These are phyloP conservation scores for Hyperopisus bebe DNA, from an alignment of 2,113 vertebrate species.

Conservation along the genomic window DNA sequence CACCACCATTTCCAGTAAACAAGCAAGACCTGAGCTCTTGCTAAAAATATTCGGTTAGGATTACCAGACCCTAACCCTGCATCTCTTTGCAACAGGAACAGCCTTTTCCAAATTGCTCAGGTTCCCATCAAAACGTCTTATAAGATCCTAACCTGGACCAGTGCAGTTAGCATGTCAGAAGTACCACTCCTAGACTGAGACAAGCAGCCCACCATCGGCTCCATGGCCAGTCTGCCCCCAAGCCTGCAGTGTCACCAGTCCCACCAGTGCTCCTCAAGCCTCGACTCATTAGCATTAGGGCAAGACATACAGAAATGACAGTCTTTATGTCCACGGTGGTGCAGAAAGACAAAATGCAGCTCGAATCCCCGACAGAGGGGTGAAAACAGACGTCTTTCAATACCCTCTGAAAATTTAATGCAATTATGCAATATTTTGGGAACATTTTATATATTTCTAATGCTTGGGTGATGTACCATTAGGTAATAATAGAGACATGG, in stretches of 20 bases:
- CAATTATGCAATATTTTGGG: not conserved
- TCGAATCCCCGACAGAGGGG: not conserved
- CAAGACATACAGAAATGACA: not conserved
- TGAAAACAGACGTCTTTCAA: too few relatives aligned
- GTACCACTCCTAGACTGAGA: not conserved
- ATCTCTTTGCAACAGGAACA: not conserved
- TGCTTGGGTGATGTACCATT: not conserved
- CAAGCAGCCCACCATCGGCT: not conserved
- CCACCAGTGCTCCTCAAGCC: not conserved
- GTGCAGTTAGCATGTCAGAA: not conserved
- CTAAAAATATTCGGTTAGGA: not conserved
- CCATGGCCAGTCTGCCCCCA: not conserved
- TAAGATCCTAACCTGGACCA: not conserved
- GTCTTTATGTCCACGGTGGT: not conserved
- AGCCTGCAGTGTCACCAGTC: not conserved
- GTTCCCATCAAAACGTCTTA: not conserved
- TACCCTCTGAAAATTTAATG: not conserved
- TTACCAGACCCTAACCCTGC: not conserved
- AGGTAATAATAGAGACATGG: not conserved
- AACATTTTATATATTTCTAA: not conserved
- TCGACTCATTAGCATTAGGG: not conserved
- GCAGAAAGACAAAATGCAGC: not conserved
- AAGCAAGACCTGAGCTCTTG: not conserved
- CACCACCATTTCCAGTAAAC: not conserved
- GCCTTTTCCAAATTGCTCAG: not conserved